Evolutionary conservation across 2,888 invertebrate genomes (phyloP).

Genomic region (Shargacucullia verbasci): DNA sequence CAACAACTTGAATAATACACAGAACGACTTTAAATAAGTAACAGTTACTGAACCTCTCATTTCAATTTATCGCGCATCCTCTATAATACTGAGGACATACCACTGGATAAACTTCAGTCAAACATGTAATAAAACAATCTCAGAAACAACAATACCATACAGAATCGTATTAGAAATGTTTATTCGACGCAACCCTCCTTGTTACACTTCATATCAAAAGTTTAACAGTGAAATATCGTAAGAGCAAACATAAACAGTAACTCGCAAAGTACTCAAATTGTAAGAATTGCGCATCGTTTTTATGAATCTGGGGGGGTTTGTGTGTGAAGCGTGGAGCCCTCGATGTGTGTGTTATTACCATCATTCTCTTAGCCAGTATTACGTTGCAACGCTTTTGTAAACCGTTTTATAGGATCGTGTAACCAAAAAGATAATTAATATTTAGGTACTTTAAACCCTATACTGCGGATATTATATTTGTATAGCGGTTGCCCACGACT

Average conservation of each 20-base stretch:
- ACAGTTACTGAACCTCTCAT: too few species aligned
- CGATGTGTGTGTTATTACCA: constrained; percentile 58
- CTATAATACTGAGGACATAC: too few species aligned
- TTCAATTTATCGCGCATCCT: too few species aligned
- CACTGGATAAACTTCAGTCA: not conserved
- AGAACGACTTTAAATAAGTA: too few species aligned
- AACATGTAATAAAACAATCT: constrained; percentile 5
- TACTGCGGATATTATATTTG: constrained; percentile 8
- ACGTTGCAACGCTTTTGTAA: constrained; percentile 61
- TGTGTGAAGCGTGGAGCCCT: constrained; percentile 58
- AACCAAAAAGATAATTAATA: constrained; percentile 43
- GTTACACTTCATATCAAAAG: constrained; percentile 53
- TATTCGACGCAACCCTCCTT: constrained; percentile 43
- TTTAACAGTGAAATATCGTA: constrained; percentile 50
- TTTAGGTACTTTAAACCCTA: not conserved
- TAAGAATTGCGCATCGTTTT: constrained; percentile 59
- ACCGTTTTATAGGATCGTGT: constrained; percentile 58
- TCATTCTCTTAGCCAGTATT: constrained; percentile 63
- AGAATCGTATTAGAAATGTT: constrained; percentile 41
- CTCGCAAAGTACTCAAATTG: constrained; percentile 54
- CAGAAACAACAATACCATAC: constrained; percentile 22
- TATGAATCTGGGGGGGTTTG: constrained; percentile 42
- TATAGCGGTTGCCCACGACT: too few species aligned
- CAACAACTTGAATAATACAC: not conserved
- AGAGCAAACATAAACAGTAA: constrained; percentile 55